Conservation (phyloP, 37 sponge, comb jelly and placozoan species). For the Halisarca cf. caerulea region DNA sequence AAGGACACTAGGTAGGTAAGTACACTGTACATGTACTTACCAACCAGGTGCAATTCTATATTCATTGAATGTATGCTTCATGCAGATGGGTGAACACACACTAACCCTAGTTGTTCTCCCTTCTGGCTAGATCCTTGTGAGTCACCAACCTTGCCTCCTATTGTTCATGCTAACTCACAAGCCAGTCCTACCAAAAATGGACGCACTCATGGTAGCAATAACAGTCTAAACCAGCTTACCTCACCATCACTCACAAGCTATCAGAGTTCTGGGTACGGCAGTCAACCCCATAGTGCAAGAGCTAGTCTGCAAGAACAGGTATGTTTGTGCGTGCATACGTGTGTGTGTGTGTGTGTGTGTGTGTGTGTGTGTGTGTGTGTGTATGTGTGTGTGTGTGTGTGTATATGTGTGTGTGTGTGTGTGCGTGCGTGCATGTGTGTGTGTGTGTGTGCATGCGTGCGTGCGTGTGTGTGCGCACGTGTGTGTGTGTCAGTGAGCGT, state of each 20-base stretch:
- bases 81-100: too few relatives aligned
- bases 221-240: constrained; percentile 15
- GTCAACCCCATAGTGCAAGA: constrained; percentile 11
- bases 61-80: too few relatives aligned
- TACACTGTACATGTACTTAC: too few relatives aligned
- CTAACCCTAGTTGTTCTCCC: too few relatives aligned
- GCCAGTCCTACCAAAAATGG: background rate
- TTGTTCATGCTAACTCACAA: background rate
- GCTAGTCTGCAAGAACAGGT: constrained; percentile 16
- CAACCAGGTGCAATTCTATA: too few relatives aligned
- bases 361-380: constrained; percentile 36
- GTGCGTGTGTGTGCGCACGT: constrained; percentile 26
- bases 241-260: constrained; percentile 12
- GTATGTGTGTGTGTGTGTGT: constrained; percentile 33
- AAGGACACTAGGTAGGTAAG: too few relatives aligned
- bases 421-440: background rate
- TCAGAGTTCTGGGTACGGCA: constrained; percentile 18
- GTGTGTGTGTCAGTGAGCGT: constrained; percentile 7
- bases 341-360: constrained; percentile 27
- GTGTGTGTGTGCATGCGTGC: background rate
- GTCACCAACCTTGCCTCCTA: background rate
- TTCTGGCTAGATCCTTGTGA: too few relatives aligned
- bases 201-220: constrained; percentile 1
- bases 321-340: too few relatives aligned
- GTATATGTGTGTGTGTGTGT: constrained; percentile 35